These are phyloP conservation scores for Lepus oiostolus DNA, from an alignment of 2,797 vertebrate genomes.

Conservation along the genomic window DNA sequence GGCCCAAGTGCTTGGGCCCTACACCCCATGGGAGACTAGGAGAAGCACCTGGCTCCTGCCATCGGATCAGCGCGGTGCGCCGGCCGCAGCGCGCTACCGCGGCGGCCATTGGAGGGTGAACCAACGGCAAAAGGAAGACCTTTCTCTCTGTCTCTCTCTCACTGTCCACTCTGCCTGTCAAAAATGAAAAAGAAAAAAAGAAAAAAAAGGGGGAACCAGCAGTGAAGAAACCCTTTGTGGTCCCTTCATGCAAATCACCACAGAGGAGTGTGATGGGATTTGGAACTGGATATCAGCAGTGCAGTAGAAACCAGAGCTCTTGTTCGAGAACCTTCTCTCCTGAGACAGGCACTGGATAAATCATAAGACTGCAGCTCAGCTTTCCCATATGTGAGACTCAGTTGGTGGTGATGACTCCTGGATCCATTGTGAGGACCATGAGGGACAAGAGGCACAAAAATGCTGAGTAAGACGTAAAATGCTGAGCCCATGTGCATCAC, in stretches of 20 bases:
- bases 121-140: too few relatives aligned
- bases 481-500: background rate
- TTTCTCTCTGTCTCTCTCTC: too few relatives aligned
- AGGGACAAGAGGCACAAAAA: background rate
- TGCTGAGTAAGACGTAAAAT: background rate
- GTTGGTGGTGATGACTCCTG: accelerated
- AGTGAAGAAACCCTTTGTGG: background rate
- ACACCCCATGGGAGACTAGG: too few relatives aligned
- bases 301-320: background rate
- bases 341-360: background rate
- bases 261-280: background rate
- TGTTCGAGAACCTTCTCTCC: background rate
- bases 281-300: background rate
- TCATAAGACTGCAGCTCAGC: background rate
- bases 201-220: background rate
- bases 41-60: too few relatives aligned
- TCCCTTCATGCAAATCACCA: background rate
- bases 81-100: too few relatives aligned
- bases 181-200: background rate
- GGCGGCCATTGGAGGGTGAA: too few relatives aligned
- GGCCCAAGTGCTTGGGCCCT: too few relatives aligned
- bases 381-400: background rate
- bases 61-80: too few relatives aligned
- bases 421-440: accelerated
- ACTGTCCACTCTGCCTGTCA: background rate